Evolutionary conservation across 2,113 vertebrate species (phyloP), one percentile per base, ranked within the genome.

Genomic region (Microcebus murinus): DNA sequence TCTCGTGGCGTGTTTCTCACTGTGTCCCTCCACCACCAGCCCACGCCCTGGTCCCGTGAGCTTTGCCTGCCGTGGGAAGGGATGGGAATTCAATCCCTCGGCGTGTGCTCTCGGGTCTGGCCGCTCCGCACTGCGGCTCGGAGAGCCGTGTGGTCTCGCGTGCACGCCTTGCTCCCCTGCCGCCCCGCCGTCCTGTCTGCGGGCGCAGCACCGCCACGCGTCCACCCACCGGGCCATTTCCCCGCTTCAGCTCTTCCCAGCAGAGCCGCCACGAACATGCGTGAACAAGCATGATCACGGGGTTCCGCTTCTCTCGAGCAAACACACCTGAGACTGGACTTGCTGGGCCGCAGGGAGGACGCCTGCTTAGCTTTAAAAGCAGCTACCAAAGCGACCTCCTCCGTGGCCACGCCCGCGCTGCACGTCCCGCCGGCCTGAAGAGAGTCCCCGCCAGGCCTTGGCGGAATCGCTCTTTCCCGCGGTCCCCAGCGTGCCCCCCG

Each of bases 121-220:
- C 34, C 2, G 34, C 27, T 13, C 13, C 4, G 36, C 0, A 42
- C 42, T 39, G 11, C 29, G 6, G 17, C 8, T 45, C 3, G 4
- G 31, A n/a, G 25, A 61, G 84, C 27, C 25, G 1, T 8, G 17
- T 4, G 42, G 9, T 10, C 9, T 20, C 1, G 0, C 12, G 9
- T 0, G 2, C 23, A n/a, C 9, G 31, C 29, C 9, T 10, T 2
- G 23, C 9, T 27, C 63, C 81, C 25, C 15, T 2, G 4, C 1
- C 4, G 36, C 57, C 67, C 13, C 1, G 11, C 0, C 7, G 21
- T 4, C 0, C 25, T 10, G 42, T 20, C 1, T 8, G 17, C 1
- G 50, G 59, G 21, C 15, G 6, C 1, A 21, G 4, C 31, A 29
- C 81, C 8, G 0, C 80, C 34, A 8, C 1, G 0, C 50, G 65